Conservation (phyloP, 1,140 invertebrate genomes). For the Aphidius gifuensis region DNA sequence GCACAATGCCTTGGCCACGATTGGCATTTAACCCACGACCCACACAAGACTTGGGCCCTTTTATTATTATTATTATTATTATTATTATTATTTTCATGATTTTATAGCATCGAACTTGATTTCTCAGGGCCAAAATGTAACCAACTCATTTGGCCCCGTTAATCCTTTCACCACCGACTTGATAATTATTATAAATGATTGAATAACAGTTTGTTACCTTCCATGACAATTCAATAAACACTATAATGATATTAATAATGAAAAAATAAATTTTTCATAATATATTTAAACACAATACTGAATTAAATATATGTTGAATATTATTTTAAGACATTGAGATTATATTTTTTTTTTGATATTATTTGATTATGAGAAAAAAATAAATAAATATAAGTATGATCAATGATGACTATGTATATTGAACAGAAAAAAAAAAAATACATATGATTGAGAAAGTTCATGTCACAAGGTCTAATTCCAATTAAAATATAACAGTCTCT, state of each 20-base stretch:
- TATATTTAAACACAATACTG: neutral
- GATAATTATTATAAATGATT: constrained; percentile 21
- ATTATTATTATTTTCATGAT: neutral
- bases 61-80: constrained; percentile 23
- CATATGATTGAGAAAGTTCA: constrained; percentile 15
- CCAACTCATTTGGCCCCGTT: neutral
- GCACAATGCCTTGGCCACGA: constrained; percentile 40
- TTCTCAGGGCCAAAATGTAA: neutral
- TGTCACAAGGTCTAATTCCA: constrained; percentile 27
- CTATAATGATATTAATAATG: neutral
- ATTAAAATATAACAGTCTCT: constrained; percentile 26
- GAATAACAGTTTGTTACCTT: constrained; percentile 17
- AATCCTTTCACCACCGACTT: neutral
- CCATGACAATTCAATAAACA: constrained; percentile 22
- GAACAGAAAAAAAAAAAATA: neutral
- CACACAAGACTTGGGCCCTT: constrained; percentile 27
- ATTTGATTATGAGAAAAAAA: too few species aligned
- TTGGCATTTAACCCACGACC: constrained; percentile 42
- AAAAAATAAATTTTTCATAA: neutral
- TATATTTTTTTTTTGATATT: too few species aligned
- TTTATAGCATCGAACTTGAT: constrained; percentile 4
- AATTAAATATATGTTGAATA: neutral
- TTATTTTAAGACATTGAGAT: too few species aligned
- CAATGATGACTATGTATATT: neutral
- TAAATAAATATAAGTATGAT: constrained; percentile 4